Evolutionary conservation across 2,113 vertebrate genomes (phyloP), one percentile per base, ranked within the genome.

Genomic region (Pyrgilauda ruficollis): DNA sequence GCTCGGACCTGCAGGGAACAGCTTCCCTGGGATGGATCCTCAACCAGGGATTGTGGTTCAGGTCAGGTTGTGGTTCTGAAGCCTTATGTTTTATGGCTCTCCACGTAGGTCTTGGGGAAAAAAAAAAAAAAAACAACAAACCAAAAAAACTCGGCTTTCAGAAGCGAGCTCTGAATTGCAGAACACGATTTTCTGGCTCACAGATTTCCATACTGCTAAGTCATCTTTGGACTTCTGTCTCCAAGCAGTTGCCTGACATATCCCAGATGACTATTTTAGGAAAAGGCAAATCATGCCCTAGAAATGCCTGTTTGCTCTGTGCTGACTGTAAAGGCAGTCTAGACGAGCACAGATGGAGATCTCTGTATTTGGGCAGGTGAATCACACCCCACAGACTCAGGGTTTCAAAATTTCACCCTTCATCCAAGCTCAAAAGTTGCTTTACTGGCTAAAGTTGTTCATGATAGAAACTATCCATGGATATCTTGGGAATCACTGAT

Each of bases 321-420:
- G 93, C 91, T 93, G 94, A 95, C 94, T 97, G 87, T 68, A 93
- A 89, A 11, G 4, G 64, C 93, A 93, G 95, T 97, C 95, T 96
- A 97, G 96, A 97, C 95, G 39, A 90, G 89, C 76, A 78, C 86
- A 93, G 95, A 96, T 94, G 94, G 94, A 93, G 91, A 97, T 95
- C 93, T 93, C 96, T 90, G 59, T 77, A 78, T 86, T 89, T 95
- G 93, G 83, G 84, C 91, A 96, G 76, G 95, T 97, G 96, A 97
- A 97, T 95, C 96, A 97, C 76, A 81, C 47, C 56, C 64, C 84
- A 66, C 69, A 92, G 91, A 94, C 89, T 84, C 37, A 1, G 13
- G 67, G 73, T 95, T 97, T 96, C 91, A 81, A 94, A 93, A 95
- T 69, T 89, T 93, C 53, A n/a, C 43, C 52, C 81, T 89, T 72